Percentiles rank a stretch among this genome's conserved stretches.
phyloP scores from a whole-genome alignment of 2,113 vertebrate species.

The Lycaon pictus region DNA sequence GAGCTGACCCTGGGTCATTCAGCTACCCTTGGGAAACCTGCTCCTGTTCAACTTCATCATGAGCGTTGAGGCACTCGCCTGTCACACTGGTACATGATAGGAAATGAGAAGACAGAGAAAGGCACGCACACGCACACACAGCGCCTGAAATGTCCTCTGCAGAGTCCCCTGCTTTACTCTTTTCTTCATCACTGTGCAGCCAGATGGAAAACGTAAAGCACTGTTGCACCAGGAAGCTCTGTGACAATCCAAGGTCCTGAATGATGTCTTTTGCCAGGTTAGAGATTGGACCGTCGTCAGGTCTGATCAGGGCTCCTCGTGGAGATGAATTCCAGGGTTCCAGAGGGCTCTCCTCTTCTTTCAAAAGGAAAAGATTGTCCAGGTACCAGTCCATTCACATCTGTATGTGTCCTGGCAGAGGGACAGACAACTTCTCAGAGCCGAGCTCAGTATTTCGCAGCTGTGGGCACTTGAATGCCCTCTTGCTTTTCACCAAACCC shows the following conservation, averaged over 20 bases:
- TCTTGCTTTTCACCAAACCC: background rate
- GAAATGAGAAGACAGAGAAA: background rate
- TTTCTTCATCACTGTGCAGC: background rate
- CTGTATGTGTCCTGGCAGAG: background rate
- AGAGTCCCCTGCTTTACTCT: background rate
- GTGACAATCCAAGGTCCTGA: background rate
- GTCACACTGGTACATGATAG: accelerated
- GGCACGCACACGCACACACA: background rate
- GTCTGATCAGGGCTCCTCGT: background rate
- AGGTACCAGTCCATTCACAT: accelerated
- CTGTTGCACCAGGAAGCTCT: background rate
- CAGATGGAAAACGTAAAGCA: too few relatives aligned
- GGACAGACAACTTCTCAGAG: background rate
- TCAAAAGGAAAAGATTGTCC: background rate
- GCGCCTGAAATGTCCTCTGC: too few relatives aligned
- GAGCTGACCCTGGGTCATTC: background rate
- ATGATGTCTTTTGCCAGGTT: background rate
- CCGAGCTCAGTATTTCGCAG: background rate
- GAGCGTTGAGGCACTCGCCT: accelerated
- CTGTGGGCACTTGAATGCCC: accelerated
- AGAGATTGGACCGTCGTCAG: background rate
- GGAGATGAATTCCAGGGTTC: background rate
- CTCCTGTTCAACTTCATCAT: accelerated
- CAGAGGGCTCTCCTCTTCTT: background rate
- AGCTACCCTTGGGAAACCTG: accelerated